Evolutionary conservation across 2,113 vertebrate genomes (phyloP), one percentile per base, ranked within the genome.

Genomic region (Seriola quinqueradiata): DNA sequence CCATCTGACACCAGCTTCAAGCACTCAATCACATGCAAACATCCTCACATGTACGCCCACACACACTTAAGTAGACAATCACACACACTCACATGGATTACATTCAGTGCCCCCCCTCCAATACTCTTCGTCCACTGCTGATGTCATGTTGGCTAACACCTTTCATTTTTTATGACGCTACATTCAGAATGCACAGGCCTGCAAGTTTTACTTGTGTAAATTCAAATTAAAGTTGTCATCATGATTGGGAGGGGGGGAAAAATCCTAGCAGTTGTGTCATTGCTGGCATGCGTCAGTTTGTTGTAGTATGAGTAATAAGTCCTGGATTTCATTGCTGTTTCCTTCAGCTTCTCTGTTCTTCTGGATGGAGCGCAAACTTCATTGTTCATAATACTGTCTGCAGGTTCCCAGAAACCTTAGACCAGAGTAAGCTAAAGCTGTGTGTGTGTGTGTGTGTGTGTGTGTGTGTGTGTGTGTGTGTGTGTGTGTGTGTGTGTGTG

Each of bases 131-230:
- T 85, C 75, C 86, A 79, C 71, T 75, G 81, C 87, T 95, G 94
- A 95, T 89, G 91, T 95, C 92, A 95, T 94, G 82, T 84, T 95
- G 93, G 94, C 93, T 91, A 58, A 77, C 92, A 93, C 90, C 87
- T 94, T 81, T 66, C 5, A 21, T 86, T 91, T 90, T 92, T 88
- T 92, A 87, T 79, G 73, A 91, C 74, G 68, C 71, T 82, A 63
- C 76, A 74, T 88, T 77, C 74, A 69, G 38, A 88, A 85, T 78
- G 57, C 54, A 55, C 85, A 80, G 76, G 85, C 82, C 77, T 91
- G 89, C 60, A 14, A 87, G 64, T 85, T 89, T 89, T 84, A 89
- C 87, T 93, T 79, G 86, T 87, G 84, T 92, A 92, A 92, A 88
- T 90, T 86, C 42, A 92, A 93, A 91, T 94, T 86, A 70, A 85